These are phyloP conservation scores for Ophioderma brevispina DNA, from an alignment of 35 echinoderm and acorn worm genomes.

Conservation along the genomic window DNA sequence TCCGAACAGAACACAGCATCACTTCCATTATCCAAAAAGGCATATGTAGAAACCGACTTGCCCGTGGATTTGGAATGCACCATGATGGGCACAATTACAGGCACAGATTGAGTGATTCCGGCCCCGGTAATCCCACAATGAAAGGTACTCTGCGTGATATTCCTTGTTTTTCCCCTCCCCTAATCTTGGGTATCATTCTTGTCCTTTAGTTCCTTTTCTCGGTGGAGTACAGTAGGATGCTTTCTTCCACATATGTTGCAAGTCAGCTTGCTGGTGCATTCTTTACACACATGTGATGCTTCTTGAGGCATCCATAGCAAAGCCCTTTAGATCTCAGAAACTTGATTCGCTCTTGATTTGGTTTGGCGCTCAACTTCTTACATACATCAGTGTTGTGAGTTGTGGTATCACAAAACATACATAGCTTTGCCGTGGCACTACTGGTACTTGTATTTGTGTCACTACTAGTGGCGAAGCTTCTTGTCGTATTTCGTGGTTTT, in stretches of 20 bases:
- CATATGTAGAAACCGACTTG: background rate
- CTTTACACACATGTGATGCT: background rate
- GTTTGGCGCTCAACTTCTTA: background rate
- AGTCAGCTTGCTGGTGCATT: constrained; percentile 3
- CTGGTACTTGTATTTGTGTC: too few relatives aligned
- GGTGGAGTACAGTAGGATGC: constrained; percentile 45
- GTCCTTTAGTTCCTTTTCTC: background rate
- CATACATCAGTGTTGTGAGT: background rate
- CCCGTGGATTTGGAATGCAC: background rate
- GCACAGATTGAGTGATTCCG: background rate
- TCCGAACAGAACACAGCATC: constrained; percentile 21
- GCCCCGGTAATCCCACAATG: constrained; percentile 23
- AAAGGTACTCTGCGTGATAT: background rate
- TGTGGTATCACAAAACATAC: background rate
- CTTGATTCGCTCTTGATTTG: constrained; percentile 2
- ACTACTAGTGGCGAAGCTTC: too few relatives aligned
- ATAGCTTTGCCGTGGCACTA: too few relatives aligned
- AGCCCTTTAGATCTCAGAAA: background rate
- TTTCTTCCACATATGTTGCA: constrained; percentile 1
- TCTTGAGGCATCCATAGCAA: constrained; percentile 2
- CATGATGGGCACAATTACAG: background rate
- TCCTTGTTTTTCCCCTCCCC: background rate
- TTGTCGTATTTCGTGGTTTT: too few relatives aligned
- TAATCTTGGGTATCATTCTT: background rate
- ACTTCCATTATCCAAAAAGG: constrained; percentile 22